These are phyloP conservation scores for Scolopax mira DNA, from an alignment of 2,113 vertebrate genomes.

Conservation along the genomic window DNA sequence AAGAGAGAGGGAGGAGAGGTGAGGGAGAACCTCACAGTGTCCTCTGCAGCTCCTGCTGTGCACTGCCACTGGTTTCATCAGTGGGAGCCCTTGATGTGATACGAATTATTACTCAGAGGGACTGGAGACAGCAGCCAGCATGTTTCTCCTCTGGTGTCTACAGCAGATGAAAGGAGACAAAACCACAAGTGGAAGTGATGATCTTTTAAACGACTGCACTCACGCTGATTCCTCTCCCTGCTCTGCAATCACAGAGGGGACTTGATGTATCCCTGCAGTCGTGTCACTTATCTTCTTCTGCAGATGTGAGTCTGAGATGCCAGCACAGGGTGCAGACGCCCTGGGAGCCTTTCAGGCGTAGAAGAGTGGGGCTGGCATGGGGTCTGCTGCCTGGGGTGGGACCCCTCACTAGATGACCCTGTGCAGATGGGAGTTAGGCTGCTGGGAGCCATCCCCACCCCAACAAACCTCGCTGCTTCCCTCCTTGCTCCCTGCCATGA, in stretches of 20 bases:
- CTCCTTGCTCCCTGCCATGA: background rate
- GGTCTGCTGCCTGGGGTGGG: background rate
- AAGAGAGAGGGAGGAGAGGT: background rate
- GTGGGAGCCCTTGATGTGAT: background rate
- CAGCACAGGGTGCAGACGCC: background rate
- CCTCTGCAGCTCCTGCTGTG: background rate
- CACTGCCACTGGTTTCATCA: background rate
- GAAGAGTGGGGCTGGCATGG: background rate
- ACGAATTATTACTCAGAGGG: background rate
- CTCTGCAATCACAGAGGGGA: background rate
- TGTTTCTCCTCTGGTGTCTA: background rate
- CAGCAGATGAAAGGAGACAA: background rate
- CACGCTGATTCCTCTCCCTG: background rate
- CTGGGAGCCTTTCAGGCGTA: background rate
- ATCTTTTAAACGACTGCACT: background rate
- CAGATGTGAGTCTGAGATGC: background rate
- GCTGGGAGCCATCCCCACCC: background rate
- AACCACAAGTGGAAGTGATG: background rate
- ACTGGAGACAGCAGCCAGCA: background rate
- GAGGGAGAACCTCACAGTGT: background rate
- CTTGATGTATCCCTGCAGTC: background rate
- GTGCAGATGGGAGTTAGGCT: background rate
- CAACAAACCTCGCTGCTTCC: background rate
- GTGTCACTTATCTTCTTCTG: background rate
- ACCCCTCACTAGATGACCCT: background rate